Base-by-base conservation (phyloP, 1,140 invertebrate genomes). In the Scaptomyza montana region DNA sequence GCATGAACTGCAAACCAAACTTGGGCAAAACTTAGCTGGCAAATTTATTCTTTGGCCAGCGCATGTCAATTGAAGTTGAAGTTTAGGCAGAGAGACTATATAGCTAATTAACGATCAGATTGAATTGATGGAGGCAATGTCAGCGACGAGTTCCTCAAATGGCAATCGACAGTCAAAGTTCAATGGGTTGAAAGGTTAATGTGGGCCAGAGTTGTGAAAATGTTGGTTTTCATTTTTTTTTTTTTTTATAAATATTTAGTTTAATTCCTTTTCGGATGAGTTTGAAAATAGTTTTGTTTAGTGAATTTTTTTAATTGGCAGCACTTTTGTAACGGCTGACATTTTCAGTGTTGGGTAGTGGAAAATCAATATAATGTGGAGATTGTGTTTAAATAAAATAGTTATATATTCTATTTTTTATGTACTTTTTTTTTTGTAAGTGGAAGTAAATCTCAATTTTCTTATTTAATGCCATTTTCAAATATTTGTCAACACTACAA, bases 31-130 rank as follows among this genome's bases (percentile, higher is more conserved):
- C 43, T 33, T 41, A 16, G 28, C 57, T 69, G 57, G 43, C 53
- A 64, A 71, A 50, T 71, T 53, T 43, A 65, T 65, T 80, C 49
- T 80, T 36, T 46, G 49, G 56, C 57, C 65, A 65, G 72, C 47
- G 78, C 72, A 73, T 77, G 79, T 76, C 72, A 84, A 82, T 79
- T 82, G 75, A 25, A 12, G 39, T 67, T 61, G 62, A 60, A 74
- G 71, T 65, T 82, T 47, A 53, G 64, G 51, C 49, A 56, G 33
- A 63, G 80, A 25, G 21, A 4, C 7, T 36, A 36, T 68, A 79
- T 74, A 84, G 76, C 73, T 85, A 85, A 84, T 84, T 84, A 84
- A 84, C 80, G 64, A 77, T 66, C 74, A 59, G 72, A 46, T 45
- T 25, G 21, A 79, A 80, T 72, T 70, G 67, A 77, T 62, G 51